A percentile compares a stretch with the other conserved stretches of the same genome.
These are phyloP conservation scores for Eulemur rubriventer DNA, from an alignment of 2,797 vertebrate species.

Conservation along the genomic window DNA sequence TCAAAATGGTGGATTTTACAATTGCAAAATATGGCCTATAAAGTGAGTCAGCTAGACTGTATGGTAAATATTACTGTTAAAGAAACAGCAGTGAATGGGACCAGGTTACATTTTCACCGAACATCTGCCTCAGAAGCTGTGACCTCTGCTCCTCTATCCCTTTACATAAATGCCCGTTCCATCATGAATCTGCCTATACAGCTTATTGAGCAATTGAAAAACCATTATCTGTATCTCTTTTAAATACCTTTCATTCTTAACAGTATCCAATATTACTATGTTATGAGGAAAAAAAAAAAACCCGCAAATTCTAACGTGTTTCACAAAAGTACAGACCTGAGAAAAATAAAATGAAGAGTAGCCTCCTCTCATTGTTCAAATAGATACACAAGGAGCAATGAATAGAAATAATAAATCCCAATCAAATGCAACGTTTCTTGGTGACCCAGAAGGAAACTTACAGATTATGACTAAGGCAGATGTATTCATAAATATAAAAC, in stretches of 20 bases:
- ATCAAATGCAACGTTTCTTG: not conserved
- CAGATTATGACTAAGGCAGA: not conserved
- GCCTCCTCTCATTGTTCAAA: not conserved
- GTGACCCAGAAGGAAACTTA: slow-evolving; percentile 12
- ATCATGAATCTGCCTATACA: not conserved
- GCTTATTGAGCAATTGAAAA: slow-evolving; percentile 16
- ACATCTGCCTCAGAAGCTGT: not conserved
- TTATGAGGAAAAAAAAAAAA: not conserved
- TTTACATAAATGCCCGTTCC: not conserved
- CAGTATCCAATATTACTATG: not conserved
- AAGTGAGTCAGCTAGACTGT: not conserved
- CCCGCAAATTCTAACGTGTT: slow-evolving; percentile 53
- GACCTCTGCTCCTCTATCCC: slow-evolving; percentile 2
- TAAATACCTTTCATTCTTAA: slow-evolving; percentile 37
- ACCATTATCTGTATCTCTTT: not conserved
- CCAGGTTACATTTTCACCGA: slow-evolving; percentile 10
- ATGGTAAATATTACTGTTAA: not conserved
- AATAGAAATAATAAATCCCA: not conserved
- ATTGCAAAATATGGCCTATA: not conserved
- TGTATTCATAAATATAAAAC: not conserved
- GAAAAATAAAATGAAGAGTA: not conserved
- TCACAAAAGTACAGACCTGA: slow-evolving; percentile 26
- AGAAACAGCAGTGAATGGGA: not conserved
- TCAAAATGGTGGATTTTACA: slow-evolving; percentile 8
- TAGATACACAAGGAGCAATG: not conserved